These are phyloP conservation scores for Toxostoma redivivum DNA, from an alignment of 2,113 vertebrate genomes.

Conservation along the genomic window DNA sequence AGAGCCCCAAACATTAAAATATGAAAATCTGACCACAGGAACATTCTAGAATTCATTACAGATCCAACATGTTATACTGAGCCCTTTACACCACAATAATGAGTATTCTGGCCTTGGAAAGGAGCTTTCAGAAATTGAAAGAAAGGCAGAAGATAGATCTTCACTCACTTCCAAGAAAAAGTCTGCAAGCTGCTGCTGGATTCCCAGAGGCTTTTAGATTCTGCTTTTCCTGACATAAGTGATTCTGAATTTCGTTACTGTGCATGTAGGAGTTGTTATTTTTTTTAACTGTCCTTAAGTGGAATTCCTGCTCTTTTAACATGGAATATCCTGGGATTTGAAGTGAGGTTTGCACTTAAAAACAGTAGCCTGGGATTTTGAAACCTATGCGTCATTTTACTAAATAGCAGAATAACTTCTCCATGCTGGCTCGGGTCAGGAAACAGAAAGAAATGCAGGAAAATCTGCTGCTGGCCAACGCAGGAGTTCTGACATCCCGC, in stretches of 20 bases:
- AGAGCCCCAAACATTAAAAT: background rate
- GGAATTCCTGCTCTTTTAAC: background rate
- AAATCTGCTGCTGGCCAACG: background rate
- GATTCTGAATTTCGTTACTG: background rate
- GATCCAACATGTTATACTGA: background rate
- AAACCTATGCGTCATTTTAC: background rate
- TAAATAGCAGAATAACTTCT: background rate
- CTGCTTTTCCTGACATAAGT: background rate
- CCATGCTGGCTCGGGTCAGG: rapidly evolving
- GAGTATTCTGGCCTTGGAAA: background rate
- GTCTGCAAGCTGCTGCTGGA: background rate
- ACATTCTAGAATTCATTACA: background rate
- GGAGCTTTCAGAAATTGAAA: background rate
- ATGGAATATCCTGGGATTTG: background rate
- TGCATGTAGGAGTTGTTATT: background rate
- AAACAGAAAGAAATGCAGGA: background rate
- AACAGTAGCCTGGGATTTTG: background rate
- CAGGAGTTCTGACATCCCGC: no score
- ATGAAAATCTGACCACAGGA: background rate
- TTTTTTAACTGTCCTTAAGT: background rate
- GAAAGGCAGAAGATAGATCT: background rate
- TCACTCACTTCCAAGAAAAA: background rate
- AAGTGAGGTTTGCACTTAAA: background rate
- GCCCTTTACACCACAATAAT: background rate
- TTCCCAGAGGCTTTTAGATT: background rate